A percentile compares a stretch with the other conserved stretches of the same genome.
Evolutionary conservation across 2,888 invertebrate species (phyloP).

Genomic region (Thecophora atra): DNA sequence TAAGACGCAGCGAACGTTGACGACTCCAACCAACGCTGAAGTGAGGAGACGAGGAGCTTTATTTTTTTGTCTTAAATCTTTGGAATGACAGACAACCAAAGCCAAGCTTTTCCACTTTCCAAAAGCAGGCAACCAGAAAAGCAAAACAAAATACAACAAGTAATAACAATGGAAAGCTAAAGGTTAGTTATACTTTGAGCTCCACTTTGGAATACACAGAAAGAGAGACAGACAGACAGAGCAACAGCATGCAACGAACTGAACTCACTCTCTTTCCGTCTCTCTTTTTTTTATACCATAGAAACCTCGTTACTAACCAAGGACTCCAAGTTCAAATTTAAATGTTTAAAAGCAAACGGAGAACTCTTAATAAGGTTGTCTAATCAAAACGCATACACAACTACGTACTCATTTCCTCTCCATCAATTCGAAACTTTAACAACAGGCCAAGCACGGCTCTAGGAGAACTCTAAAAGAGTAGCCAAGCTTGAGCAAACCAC

Average conservation of each 20-base stretch:
- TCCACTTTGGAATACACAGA: not conserved
- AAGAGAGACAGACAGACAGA: not conserved
- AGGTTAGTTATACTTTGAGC: not conserved
- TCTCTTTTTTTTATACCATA: too few species aligned
- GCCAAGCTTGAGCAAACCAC: not conserved
- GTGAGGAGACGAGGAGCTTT: slow-evolving; percentile 5
- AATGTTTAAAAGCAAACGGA: too few species aligned
- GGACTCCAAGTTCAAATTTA: too few species aligned
- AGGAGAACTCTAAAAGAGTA: not conserved
- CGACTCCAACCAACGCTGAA: slow-evolving; percentile 5
- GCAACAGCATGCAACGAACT: too few species aligned
- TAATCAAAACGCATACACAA: not conserved
- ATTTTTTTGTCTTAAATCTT: slow-evolving; percentile 21
- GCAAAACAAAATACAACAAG: not conserved
- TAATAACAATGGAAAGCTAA: not conserved
- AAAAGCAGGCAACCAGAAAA: not conserved
- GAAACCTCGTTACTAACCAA: too few species aligned
- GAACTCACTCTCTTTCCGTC: too few species aligned
- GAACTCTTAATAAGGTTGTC: too few species aligned
- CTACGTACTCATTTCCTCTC: not conserved
- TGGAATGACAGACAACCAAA: slow-evolving; percentile 21
- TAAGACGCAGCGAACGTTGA: not conserved
- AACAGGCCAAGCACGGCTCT: too few species aligned
- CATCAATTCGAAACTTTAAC: not conserved
- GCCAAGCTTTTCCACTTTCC: not conserved